Base-by-base conservation (phyloP, 2,797 vertebrate species). In the Chelmon rostratus region DNA sequence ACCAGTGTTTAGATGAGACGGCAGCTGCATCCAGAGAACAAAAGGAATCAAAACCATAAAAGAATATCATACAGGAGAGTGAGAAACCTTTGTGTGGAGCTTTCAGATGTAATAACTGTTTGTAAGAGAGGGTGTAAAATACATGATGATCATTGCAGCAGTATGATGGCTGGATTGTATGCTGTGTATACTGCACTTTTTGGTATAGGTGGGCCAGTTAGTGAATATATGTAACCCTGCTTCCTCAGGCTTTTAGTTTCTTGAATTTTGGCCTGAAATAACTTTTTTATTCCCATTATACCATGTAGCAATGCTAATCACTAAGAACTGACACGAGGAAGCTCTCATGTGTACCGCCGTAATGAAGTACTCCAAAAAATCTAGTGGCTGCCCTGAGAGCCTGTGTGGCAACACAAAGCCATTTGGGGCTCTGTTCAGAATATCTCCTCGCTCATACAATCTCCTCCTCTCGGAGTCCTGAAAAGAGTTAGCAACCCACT, bases 401-500 rank as follows among this genome's bases (percentile, higher is more conserved):
- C 63, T 62, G 77, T 47, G 49, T 79, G 73, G 80, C 69, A 79
- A 77, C 59, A 82, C 67, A 82, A 85, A 81, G 81, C 64, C 68
- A 81, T 69, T 56, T 31, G 73, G 77, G 61, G 31, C 74, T 84
- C 86, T 82, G 74, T 68, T 67, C 79, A 85, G 79, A 89, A 82
- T 64, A 83, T 80, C 81, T 59, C 56, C 77, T 82, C 73, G 61
- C 71, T 88, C 67, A 66, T 64, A 73, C 58, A 84, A 85, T 84
- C 64, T 38, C 70, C 80, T 54, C 73, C 79, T 68, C 82, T 76
- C 23, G 59, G 72, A 88, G 90, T 88, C 71, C 71, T 89, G 68
- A 86, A 91, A 92, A 92, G 87, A 90, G 75, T 90, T 92, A 89
- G 86, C 63, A 83, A 85, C 79, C 83, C 82, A 86, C 85, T 93